Percentiles rank a stretch among this genome's conserved stretches.
Conservation (phyloP, 2,888 invertebrate species). For the Trisateles emortualis region DNA sequence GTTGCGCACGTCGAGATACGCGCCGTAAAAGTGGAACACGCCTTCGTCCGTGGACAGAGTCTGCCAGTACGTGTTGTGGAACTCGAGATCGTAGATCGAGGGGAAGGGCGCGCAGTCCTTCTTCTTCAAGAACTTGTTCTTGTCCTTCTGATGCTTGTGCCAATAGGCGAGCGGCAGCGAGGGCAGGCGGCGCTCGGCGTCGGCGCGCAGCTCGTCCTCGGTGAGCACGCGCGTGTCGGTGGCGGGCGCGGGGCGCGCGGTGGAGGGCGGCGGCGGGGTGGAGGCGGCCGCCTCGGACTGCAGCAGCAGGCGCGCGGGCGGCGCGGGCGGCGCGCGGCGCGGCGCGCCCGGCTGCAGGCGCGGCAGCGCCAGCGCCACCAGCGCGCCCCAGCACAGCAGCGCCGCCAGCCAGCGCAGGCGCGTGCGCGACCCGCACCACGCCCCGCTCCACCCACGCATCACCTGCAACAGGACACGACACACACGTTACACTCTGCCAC, state of each 20-base stretch:
- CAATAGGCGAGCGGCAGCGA: slow-evolving; percentile 95
- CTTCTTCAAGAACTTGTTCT: slow-evolving; percentile 89
- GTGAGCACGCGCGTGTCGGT: slow-evolving; percentile 76
- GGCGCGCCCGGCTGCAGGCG: slow-evolving; percentile 61
- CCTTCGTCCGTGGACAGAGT: slow-evolving; percentile 93
- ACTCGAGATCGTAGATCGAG: slow-evolving; percentile 95
- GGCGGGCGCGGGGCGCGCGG: slow-evolving; percentile 50
- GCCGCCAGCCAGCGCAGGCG: slow-evolving; percentile 75
- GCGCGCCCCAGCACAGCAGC: slow-evolving; percentile 76
- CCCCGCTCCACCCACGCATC: slow-evolving; percentile 74
- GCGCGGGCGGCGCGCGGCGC: slow-evolving; percentile 48
- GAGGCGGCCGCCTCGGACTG: slow-evolving; percentile 60
- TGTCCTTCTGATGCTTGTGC: slow-evolving; percentile 93
- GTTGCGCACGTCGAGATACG: slow-evolving; percentile 94
- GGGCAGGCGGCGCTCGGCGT: slow-evolving; percentile 93
- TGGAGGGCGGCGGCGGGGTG: slow-evolving; percentile 48
- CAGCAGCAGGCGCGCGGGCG: slow-evolving; percentile 59
- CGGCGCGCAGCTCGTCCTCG: slow-evolving; percentile 92
- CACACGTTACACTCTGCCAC: too few relatives aligned
- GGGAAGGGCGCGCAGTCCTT: slow-evolving; percentile 94
- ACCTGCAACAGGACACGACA: slow-evolving; percentile 58
- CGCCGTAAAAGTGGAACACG: slow-evolving; percentile 96
- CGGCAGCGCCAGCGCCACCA: slow-evolving; percentile 70
- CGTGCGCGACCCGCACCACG: slow-evolving; percentile 64
- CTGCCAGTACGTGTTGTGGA: slow-evolving; percentile 98